Evolutionary conservation across 2,113 vertebrate genomes (phyloP).

Genomic region (Rhineura floridana): DNA sequence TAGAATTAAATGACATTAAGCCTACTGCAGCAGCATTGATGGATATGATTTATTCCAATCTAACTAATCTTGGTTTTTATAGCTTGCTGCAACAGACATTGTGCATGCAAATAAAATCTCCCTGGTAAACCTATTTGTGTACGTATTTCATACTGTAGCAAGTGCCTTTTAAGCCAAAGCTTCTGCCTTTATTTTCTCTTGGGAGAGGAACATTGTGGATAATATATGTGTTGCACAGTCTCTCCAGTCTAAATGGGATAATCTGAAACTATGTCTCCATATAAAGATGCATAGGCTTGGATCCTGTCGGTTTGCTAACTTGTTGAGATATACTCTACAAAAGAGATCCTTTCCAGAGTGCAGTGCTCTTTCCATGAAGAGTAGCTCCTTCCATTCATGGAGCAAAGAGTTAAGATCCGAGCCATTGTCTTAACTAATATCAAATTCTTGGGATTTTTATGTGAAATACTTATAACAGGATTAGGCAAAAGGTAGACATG

Average conservation of each 20-base stretch:
- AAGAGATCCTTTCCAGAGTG: too few species aligned
- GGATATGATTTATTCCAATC: conserved; percentile 25
- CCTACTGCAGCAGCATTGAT: conserved; percentile 14
- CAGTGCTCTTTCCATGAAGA: not conserved
- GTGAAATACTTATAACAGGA: not conserved
- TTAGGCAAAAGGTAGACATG: not conserved
- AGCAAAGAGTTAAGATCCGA: too few species aligned
- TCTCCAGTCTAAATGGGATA: not conserved
- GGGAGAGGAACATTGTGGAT: not conserved
- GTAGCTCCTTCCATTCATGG: not conserved
- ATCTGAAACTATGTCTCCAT: not conserved
- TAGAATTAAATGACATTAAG: conserved; percentile 57
- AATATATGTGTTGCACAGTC: not conserved
- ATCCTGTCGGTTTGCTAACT: not conserved
- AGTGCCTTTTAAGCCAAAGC: conserved; percentile 17
- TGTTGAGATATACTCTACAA: not conserved
- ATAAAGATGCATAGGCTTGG: not conserved
- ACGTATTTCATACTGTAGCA: conserved; percentile 32
- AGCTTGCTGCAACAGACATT: conserved; percentile 35
- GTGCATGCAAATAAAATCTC: conserved; percentile 35
- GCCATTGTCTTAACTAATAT: too few species aligned
- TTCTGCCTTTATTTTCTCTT: conserved; percentile 3
- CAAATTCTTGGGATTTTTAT: not conserved
- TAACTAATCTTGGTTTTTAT: conserved; percentile 5
- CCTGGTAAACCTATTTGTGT: conserved; percentile 29